Base-by-base conservation (phyloP, 2,797 vertebrate genomes). In the Eremophila alpestris region DNA sequence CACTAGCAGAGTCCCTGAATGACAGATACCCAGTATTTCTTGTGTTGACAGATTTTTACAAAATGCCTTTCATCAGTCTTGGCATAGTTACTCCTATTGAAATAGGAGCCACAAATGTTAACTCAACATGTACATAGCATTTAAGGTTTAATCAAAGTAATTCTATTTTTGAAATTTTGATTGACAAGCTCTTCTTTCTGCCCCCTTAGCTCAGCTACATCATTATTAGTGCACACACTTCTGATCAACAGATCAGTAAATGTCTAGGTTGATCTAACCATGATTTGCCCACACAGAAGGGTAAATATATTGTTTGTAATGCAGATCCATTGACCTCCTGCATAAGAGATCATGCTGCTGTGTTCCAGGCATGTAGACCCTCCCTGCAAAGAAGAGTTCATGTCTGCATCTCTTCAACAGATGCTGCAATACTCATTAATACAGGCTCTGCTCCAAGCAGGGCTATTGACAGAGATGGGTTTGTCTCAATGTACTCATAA, bases 101-200 rank as follows among this genome's bases (percentile, higher is more conserved):
- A 95, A 71, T 27, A 68, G n/a, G n/a, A 94, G 38, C 30, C 54
- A 80, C 0, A 7, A 36, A 24, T 45, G 30, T 48, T 88, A 93
- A 71, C 6, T 48, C 18, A 89, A 82, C 58, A 60, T 0, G 0
- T 49, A 82, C 5, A 1, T n/a, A 23, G 30, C 9, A 38, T 30
- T 85, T 74, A 65, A 65, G 32, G 17, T 75, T 83, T 78, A 80
- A 93, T 77, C 65, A 81, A 85, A 91, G 43, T 34, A 63, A 74
- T 52, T 26, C 13, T 93, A 49, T 52, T 81, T 93, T 68, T 68
- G 46, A 74, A 58, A 14, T 87, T 87, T 59, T 83, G 73, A 91
- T 87, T 68, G 87, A 64, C 68, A 86, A 48, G 23, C 30, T 88
- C 60, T 58, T 93, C 64, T 81, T 81, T 51, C n/a, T 75, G 36